Percentiles rank a stretch among this genome's conserved stretches.
Evolutionary conservation across 2,797 vertebrate species (phyloP).

Genomic region (Ctenochaetus hawaiiensis): DNA sequence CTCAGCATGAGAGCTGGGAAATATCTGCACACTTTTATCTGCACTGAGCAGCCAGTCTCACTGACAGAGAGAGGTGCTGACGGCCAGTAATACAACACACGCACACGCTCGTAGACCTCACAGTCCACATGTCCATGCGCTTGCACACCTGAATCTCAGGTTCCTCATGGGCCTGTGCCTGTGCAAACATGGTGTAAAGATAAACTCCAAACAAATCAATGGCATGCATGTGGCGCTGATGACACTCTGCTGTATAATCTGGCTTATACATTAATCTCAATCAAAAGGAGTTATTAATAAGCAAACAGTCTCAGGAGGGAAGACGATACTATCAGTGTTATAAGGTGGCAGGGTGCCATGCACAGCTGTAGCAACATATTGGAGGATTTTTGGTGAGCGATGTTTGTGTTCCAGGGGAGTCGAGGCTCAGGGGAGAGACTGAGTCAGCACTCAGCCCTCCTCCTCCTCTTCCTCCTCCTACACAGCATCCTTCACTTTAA

Average conservation of each 20-base stretch:
- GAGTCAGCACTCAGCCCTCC: constrained; percentile 58
- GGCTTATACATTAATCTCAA: constrained; percentile 18
- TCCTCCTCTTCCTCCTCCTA: constrained; percentile 6
- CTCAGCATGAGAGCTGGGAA: constrained; percentile 68
- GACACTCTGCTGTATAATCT: background rate
- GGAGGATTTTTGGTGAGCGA: constrained; percentile 55
- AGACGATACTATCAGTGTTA: constrained; percentile 16
- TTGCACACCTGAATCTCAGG: constrained; percentile 51
- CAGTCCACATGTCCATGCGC: constrained; percentile 18
- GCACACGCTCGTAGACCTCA: background rate
- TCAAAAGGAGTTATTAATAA: constrained; percentile 9
- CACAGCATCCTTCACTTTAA: too few species aligned
- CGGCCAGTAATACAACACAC: constrained; percentile 28
- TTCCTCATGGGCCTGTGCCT: constrained; percentile 31
- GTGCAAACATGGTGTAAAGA: constrained; percentile 45
- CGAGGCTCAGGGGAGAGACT: constrained; percentile 49
- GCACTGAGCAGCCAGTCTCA: constrained; percentile 65
- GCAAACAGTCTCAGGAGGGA: constrained; percentile 16
- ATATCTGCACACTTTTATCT: constrained; percentile 80
- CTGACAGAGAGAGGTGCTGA: constrained; percentile 52
- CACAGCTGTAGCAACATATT: constrained; percentile 45
- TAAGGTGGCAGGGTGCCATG: constrained; percentile 14
- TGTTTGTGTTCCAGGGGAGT: constrained; percentile 48
- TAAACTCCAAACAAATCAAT: constrained; percentile 55
- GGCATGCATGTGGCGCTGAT: background rate